Percentiles rank a stretch among this genome's conserved stretches.
Conservation (phyloP, 2,888 invertebrate genomes). For the Diaperis boleti region DNA sequence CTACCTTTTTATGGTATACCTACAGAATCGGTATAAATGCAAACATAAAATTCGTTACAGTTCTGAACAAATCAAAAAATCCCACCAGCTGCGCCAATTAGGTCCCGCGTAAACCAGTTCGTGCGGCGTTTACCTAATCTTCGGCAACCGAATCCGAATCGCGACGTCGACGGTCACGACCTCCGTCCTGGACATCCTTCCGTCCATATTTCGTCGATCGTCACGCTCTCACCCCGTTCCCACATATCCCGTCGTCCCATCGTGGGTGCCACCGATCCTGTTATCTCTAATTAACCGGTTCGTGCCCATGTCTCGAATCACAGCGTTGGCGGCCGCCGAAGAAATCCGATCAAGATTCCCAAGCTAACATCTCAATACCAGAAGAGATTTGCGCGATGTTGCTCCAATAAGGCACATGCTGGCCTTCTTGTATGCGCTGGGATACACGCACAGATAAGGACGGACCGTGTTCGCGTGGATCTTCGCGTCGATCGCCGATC, state of each 20-base stretch:
- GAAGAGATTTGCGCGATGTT: conserved; percentile 45
- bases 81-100: no score
- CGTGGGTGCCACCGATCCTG: conserved; percentile 51
- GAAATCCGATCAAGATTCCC: conserved; percentile 57
- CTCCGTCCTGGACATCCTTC: no score
- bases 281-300: conserved; percentile 61
- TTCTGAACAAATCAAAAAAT: no score
- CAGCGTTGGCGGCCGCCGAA: conserved; percentile 59
- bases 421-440: conserved; percentile 50
- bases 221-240: conserved; percentile 59
- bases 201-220: conserved; percentile 33
- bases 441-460: conserved; percentile 48
- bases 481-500: conserved; percentile 58
- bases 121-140: no score
- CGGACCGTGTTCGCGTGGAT: conserved; percentile 50
- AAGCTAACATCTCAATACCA: conserved; percentile 59
- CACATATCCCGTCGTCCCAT: conserved; percentile 55
- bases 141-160: no score
- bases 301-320: conserved; percentile 59
- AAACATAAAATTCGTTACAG: no score
- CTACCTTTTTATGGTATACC: no score
- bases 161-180: no score
- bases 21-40: no score
- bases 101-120: no score
- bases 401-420: conserved; percentile 49